phyloP scores from a whole-genome alignment of 2,113 vertebrate genomes.

The Acrocephalus kingi region DNA sequence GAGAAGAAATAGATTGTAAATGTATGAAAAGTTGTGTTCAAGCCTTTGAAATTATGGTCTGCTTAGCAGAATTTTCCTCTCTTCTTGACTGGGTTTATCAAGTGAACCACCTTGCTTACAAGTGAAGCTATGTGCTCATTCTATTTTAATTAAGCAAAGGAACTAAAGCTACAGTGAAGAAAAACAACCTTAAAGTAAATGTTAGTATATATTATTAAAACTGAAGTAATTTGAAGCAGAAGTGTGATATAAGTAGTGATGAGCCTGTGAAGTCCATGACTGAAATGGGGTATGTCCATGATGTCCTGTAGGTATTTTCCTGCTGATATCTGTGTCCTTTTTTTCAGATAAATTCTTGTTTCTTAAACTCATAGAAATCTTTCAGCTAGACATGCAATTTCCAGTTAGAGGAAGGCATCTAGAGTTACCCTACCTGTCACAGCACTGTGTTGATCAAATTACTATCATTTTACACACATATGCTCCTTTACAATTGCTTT shows the following conservation, averaged over 20 bases:
- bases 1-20: neutral
- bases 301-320: neutral
- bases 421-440: neutral
- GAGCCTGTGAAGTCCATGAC: neutral
- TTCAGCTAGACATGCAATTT: neutral
- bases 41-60: neutral
- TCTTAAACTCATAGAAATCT: neutral
- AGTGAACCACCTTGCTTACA: neutral
- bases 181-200: neutral
- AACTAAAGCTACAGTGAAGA: neutral
- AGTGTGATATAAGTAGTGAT: neutral
- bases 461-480: neutral
- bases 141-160: neutral
- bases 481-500: neutral
- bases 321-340: neutral
- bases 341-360: neutral
- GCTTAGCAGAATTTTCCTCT: neutral
- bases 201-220: neutral
- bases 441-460: neutral
- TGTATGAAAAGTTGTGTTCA: neutral
- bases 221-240: neutral
- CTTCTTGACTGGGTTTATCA: neutral
- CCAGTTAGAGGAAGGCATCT: neutral
- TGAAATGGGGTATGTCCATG: neutral
- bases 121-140: neutral